phyloP scores from a whole-genome alignment of 2,888 invertebrate species.

The Acanthopleura granulata region DNA sequence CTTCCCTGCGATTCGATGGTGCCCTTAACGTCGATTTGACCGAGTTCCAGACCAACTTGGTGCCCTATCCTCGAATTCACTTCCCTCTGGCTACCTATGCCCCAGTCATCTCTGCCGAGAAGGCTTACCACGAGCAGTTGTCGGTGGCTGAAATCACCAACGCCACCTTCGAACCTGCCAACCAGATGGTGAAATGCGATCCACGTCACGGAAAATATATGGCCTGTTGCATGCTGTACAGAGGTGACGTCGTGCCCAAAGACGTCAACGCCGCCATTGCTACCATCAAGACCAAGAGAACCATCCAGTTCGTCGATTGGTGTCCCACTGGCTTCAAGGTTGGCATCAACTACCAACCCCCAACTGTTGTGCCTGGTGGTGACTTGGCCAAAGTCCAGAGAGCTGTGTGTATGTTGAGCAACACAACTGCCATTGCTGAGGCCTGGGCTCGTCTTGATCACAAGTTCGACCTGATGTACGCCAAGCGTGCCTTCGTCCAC shows the following conservation, averaged over 20 bases:
- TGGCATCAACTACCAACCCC: background rate
- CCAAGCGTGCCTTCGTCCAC: background rate
- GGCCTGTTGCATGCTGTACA: background rate
- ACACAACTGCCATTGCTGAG: slow-evolving; percentile 84
- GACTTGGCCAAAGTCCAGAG: slow-evolving; percentile 5
- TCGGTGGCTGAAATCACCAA: slow-evolving; percentile 68
- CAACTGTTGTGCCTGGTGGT: slow-evolving; percentile 1
- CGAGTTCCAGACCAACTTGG: slow-evolving; percentile 8
- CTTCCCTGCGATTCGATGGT: slow-evolving; percentile 72
- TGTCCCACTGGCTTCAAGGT: slow-evolving; percentile 4
- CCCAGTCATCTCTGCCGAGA: background rate
- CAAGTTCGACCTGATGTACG: slow-evolving; percentile 7
- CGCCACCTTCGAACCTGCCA: slow-evolving; percentile 51
- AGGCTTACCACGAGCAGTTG: background rate
- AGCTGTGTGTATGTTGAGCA: slow-evolving; percentile 82
- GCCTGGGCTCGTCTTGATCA: slow-evolving; percentile 7
- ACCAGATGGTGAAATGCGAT: slow-evolving; percentile 5
- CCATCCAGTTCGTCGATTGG: slow-evolving; percentile 7
- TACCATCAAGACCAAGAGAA: slow-evolving; percentile 7
- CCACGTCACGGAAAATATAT: slow-evolving; percentile 3
- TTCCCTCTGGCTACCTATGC: slow-evolving; percentile 4
- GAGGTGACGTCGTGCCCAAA: slow-evolving; percentile 8
- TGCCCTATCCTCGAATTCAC: background rate
- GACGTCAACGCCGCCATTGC: background rate
- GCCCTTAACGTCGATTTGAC: slow-evolving; percentile 70